Evolutionary conservation across 2,797 vertebrate species (phyloP).

Genomic region (Vireo griseus): DNA sequence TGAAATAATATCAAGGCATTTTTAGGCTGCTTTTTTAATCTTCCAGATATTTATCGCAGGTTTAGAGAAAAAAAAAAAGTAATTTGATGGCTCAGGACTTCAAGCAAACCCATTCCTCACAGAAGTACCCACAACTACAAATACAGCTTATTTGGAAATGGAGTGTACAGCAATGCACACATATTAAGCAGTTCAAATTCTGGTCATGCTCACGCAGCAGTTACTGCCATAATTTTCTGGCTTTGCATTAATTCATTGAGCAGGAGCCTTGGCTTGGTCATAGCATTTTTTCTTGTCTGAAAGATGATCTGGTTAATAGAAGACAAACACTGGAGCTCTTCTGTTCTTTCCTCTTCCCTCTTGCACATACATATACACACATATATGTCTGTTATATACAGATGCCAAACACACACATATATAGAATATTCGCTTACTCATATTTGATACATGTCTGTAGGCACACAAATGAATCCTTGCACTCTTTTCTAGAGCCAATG

Average conservation of each 20-base stretch:
- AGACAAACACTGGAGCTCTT: conserved; percentile 49
- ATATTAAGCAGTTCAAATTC: conserved; percentile 23
- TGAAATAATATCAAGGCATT: not conserved
- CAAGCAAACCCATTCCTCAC: not conserved
- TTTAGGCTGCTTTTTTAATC: not conserved
- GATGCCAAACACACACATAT: not conserved
- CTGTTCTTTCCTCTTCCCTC: not conserved
- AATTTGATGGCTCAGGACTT: not conserved
- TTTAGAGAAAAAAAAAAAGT: not conserved
- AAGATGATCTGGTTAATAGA: conserved; percentile 62
- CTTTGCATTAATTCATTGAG: conserved; percentile 61
- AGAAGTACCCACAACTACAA: not conserved
- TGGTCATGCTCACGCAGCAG: conserved; percentile 40
- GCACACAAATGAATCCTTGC: not conserved
- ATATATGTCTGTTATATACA: not conserved
- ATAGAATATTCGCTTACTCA: not conserved
- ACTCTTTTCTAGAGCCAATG: not conserved
- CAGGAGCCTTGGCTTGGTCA: conserved; percentile 52
- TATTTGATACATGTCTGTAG: not conserved
- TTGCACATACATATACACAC: not conserved
- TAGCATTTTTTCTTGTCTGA: conserved; percentile 68
- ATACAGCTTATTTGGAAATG: not conserved
- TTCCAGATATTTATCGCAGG: not conserved
- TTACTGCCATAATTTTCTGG: conserved; percentile 61
- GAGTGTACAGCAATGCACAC: not conserved